Evolutionary conservation across 2,113 vertebrate genomes (phyloP).

Genomic region (Dolichotis patagonum): DNA sequence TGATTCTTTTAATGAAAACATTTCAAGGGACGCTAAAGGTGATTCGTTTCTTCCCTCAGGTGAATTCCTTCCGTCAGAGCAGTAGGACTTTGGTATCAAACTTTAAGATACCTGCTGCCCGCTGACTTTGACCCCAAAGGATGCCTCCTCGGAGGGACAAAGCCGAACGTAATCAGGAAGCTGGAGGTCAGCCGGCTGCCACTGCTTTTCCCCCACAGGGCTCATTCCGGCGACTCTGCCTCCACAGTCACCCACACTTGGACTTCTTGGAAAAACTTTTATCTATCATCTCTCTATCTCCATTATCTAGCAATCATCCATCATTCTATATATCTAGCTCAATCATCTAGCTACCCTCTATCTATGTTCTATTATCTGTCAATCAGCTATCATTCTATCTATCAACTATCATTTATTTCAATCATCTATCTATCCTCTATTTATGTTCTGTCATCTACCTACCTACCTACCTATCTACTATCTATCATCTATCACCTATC

Average conservation of each 20-base stretch:
- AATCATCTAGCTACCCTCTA: background rate
- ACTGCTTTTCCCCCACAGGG: background rate
- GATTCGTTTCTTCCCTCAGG: background rate
- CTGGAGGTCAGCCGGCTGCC: background rate
- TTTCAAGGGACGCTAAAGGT: background rate
- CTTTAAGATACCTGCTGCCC: background rate
- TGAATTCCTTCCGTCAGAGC: background rate
- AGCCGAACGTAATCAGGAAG: background rate
- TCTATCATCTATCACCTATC: background rate
- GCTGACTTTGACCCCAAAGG: background rate
- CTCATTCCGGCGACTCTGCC: background rate
- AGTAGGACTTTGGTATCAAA: background rate
- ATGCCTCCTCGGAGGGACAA: background rate
- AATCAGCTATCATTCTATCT: background rate
- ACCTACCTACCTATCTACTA: too few species aligned
- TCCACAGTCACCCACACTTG: background rate
- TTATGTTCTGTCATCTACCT: background rate
- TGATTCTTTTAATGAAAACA: slow-evolving; percentile 13
- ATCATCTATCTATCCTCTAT: background rate
- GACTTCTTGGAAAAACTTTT: background rate
- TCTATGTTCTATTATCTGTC: background rate
- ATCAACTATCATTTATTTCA: too few species aligned
- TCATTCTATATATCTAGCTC: background rate
- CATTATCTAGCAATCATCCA: background rate
- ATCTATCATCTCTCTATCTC: background rate